Conservation (phyloP, 2,113 vertebrate species). For the Cyanistes caeruleus region DNA sequence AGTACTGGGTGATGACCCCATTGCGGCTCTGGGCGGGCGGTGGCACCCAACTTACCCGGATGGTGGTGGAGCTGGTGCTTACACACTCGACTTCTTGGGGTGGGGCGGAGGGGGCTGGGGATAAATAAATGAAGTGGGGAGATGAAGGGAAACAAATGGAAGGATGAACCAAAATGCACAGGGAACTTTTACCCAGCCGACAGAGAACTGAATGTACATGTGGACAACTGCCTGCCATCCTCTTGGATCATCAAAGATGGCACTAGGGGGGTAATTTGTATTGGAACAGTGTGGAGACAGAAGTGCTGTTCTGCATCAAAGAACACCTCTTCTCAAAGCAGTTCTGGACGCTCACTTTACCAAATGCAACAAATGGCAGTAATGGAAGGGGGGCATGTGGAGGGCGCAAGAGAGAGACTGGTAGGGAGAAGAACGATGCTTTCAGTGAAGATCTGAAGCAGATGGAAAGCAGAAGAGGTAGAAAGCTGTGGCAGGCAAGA, state of each 20-base stretch:
- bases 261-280: background rate
- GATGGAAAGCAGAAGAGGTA: slow-evolving; percentile 49
- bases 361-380: background rate
- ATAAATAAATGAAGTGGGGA: slow-evolving; percentile 85
- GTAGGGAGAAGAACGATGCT: background rate
- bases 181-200: slow-evolving; percentile 73
- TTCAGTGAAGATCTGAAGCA: slow-evolving; percentile 38
- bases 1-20: slow-evolving; percentile 94
- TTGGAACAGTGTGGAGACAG: background rate
- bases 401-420: background rate
- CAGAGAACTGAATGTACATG: background rate
- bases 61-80: slow-evolving; percentile 93
- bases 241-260: background rate
- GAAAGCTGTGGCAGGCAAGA: slow-evolving; percentile 26
- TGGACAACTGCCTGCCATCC: background rate
- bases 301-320: background rate
- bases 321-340: background rate
- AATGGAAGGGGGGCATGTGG: background rate
- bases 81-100: slow-evolving; percentile 92
- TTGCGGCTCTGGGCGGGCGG: slow-evolving; percentile 94
- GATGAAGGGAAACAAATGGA: slow-evolving; percentile 78
- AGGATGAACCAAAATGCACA: slow-evolving; percentile 60
- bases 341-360: background rate
- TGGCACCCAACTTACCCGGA: slow-evolving; percentile 99
- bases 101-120: slow-evolving; percentile 94